These are phyloP conservation scores for Todiramphus chloris DNA, from an alignment of 2,113 vertebrate species.

Conservation along the genomic window DNA sequence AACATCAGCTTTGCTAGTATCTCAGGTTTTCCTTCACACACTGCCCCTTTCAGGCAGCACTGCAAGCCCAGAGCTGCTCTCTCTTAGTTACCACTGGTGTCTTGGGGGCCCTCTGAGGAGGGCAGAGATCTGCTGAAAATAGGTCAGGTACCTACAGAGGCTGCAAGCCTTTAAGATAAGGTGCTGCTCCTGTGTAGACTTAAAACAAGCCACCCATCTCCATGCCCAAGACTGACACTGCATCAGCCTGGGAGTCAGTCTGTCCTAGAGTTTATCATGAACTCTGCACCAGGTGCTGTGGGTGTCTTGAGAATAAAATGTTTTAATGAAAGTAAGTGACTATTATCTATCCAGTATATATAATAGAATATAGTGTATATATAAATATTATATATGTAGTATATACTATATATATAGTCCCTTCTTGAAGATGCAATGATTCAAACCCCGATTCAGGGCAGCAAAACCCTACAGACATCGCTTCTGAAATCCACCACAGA, in stretches of 20 bases:
- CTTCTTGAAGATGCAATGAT: neutral
- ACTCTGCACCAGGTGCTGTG: neutral
- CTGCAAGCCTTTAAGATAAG: neutral
- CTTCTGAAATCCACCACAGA: neutral
- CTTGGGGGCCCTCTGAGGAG: too few relatives aligned
- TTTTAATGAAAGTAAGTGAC: neutral
- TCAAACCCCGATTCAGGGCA: neutral
- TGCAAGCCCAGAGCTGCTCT: neutral
- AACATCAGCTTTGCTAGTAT: neutral
- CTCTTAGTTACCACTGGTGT: rapidly evolving
- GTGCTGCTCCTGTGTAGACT: neutral
- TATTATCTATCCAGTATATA: neutral
- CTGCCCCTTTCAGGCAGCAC: neutral
- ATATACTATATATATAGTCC: too few relatives aligned
- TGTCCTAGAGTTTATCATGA: neutral
- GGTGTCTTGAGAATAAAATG: neutral
- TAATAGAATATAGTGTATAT: too few relatives aligned
- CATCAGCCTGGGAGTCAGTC: neutral
- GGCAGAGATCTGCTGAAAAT: neutral
- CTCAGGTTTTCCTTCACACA: neutral
- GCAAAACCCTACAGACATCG: neutral
- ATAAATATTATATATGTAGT: too few relatives aligned
- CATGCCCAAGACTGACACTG: neutral
- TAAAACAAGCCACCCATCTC: neutral
- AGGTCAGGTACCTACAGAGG: neutral